Evolutionary conservation across 2,797 vertebrate species (phyloP), one percentile per base, ranked within the genome.

Genomic region (Gymnoscopelus braueri): DNA sequence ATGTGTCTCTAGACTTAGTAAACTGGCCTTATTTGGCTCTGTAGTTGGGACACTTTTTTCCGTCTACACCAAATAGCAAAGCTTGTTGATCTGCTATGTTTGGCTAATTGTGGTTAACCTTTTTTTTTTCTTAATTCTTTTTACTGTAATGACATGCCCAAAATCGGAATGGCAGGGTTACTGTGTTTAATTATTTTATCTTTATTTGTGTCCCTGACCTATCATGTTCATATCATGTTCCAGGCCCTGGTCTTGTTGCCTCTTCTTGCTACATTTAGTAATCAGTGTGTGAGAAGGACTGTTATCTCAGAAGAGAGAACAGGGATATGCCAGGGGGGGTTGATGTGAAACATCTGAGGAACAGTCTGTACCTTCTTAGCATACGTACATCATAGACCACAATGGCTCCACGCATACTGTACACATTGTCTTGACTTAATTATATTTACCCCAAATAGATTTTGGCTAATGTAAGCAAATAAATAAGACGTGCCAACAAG

Each of bases 291-390:
- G 23, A 52, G 10, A 75, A 57, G 48, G 23, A 63, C 59, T 35
- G n/a, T 80, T 62, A 57, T 71, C 64, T 67, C 12, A 23, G 14
- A 3, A 32, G 35, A 54, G 44, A 69, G 69, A 77, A 71, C 39
- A 39, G 35, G 12, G 74, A 70, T 63, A 60, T 74, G 60, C 51
- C 32, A 51, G 52, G 11, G 72, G 63, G 69, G 35, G 39, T 8
- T 72, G 48, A 79, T 72, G 48, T 82, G 65, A 87, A 84, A 68
- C 65, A 69, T 79, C 39, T 80, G 24, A 61, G 51, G 80, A 67
- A 87, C 87, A 81, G 32, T 47, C 54, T 81, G 78, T 80, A 9
- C 76, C 72, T 67, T 53, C 14, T 57, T 6, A 56, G 13, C 51
- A 19, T 67, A 51, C 7, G 0, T 26, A 39, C 47, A 63, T 61